phyloP scores from a whole-genome alignment of 2,113 vertebrate genomes.

The Bungarus multicinctus region DNA sequence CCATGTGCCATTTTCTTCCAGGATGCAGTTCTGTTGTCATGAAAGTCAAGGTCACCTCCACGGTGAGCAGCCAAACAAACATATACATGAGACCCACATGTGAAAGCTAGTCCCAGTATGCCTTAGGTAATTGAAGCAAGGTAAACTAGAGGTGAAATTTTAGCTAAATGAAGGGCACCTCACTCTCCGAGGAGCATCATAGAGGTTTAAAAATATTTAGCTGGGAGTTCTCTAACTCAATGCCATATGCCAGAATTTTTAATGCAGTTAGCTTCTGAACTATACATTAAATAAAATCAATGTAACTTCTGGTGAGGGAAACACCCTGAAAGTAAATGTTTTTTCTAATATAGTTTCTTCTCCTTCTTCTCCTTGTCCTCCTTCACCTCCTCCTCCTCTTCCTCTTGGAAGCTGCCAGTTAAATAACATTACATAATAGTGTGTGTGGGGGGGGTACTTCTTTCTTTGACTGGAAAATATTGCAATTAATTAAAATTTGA shows the following conservation, averaged over 20 bases:
- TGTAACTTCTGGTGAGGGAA: constrained; percentile 2
- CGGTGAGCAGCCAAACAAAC: constrained; percentile 26
- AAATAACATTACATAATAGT: not conserved
- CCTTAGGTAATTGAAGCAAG: constrained; percentile 28
- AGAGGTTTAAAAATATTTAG: constrained; percentile 23
- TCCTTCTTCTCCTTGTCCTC: not conserved
- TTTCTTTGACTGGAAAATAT: not conserved
- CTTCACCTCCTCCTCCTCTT: not conserved
- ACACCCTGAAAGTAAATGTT: not conserved
- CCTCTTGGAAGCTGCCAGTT: not conserved
- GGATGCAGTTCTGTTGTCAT: not conserved
- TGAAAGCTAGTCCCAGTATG: not conserved
- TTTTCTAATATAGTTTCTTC: not conserved
- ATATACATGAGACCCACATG: constrained; percentile 8
- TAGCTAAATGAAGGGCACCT: not conserved
- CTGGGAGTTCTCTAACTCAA: constrained; percentile 9
- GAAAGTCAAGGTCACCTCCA: constrained; percentile 2
- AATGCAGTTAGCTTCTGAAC: constrained; percentile 18
- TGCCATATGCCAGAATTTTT: not conserved
- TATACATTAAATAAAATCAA: not conserved
- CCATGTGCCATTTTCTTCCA: not conserved
- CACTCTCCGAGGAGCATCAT: constrained; percentile 9
- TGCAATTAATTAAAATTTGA: not conserved
- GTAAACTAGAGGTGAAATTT: not conserved
- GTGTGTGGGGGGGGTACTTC: not conserved